These are phyloP conservation scores for Carterocephalus palaemon DNA, from an alignment of 2,888 invertebrate genomes.

Conservation along the genomic window DNA sequence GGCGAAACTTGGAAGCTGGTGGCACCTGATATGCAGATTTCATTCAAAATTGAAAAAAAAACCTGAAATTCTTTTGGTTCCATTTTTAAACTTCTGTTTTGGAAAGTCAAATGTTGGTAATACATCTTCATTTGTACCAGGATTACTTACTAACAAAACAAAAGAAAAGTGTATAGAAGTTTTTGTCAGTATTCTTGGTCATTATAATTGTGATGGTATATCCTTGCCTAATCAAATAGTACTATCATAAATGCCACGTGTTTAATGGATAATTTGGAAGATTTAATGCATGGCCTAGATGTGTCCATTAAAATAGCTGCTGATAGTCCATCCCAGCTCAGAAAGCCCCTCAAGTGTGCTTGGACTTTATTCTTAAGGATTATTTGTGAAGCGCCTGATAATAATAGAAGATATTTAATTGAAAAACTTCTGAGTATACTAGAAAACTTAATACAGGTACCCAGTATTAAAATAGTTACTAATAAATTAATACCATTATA, in stretches of 20 bases:
- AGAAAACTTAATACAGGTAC: conserved; percentile 48
- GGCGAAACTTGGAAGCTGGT: conserved; percentile 86
- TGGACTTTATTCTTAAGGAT: conserved; percentile 56
- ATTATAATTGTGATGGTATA: conserved; percentile 50
- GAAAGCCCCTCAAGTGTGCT: conserved; percentile 48
- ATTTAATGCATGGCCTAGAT: conserved; percentile 52
- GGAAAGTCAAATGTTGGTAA: conserved; percentile 59
- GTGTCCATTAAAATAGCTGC: conserved; percentile 39
- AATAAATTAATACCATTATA: not conserved
- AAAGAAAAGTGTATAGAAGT: conserved; percentile 49
- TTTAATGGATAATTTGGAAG: conserved; percentile 48
- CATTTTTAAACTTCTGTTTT: conserved; percentile 83
- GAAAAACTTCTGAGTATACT: conserved; percentile 45
- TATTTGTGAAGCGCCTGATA: conserved; percentile 50
- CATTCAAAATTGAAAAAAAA: conserved; percentile 70
- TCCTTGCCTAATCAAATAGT: conserved; percentile 41
- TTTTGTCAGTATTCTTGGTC: conserved; percentile 59
- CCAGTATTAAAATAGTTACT: no score
- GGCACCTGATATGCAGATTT: conserved; percentile 81
- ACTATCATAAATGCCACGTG: conserved; percentile 45
- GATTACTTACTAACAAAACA: conserved; percentile 42
- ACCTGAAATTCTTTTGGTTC: conserved; percentile 71
- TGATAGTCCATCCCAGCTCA: conserved; percentile 33
- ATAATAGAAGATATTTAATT: conserved; percentile 50
- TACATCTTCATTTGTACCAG: conserved; percentile 42